Percentiles rank a stretch among this genome's conserved stretches.
phyloP scores from a whole-genome alignment of 2,888 invertebrate species.

The Archips xylosteana region DNA sequence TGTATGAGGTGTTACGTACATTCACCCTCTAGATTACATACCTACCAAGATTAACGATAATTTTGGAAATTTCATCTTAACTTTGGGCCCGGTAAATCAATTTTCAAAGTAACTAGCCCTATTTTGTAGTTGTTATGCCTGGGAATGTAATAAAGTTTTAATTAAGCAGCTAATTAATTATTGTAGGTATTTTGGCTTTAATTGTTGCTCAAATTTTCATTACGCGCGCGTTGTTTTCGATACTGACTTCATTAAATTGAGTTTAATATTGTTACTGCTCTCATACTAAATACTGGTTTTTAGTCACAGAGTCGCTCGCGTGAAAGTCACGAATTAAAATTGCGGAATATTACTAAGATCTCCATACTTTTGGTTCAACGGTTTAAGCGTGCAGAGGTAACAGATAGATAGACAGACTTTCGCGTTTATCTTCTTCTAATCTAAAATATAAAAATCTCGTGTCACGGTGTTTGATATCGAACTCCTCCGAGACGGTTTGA shows the following conservation, averaged over 20 bases:
- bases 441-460: too few relatives aligned
- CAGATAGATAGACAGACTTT: too few relatives aligned
- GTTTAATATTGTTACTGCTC: background rate
- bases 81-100: constrained; percentile 49
- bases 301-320: too few relatives aligned
- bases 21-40: constrained; percentile 74
- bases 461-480: too few relatives aligned
- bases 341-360: too few relatives aligned
- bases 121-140: background rate
- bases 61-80: constrained; percentile 67
- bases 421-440: too few relatives aligned
- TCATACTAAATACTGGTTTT: background rate
- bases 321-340: too few relatives aligned
- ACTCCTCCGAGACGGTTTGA: too few relatives aligned
- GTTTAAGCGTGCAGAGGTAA: too few relatives aligned
- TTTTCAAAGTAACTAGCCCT: constrained; percentile 47
- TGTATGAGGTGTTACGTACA: constrained; percentile 74
- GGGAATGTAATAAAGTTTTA: constrained; percentile 15
- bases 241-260: background rate
- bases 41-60: constrained; percentile 69
- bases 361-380: too few relatives aligned
- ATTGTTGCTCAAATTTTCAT: constrained; percentile 8
- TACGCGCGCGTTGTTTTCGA: background rate
- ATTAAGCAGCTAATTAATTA: constrained; percentile 5
- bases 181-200: background rate